phyloP scores from a whole-genome alignment of 2,797 vertebrate species.

The Danio kyathit region DNA sequence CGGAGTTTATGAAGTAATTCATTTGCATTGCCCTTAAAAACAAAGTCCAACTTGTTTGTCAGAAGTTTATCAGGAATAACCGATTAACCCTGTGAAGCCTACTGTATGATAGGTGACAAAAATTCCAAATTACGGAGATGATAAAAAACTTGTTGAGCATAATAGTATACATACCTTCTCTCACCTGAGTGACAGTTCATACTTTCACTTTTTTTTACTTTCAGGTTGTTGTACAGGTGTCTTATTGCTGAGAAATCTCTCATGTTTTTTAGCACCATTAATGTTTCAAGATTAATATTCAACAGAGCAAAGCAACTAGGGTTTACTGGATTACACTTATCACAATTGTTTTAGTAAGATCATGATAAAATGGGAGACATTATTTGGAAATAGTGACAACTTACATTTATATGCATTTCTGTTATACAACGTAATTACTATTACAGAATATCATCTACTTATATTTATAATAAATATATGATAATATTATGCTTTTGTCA shows the following conservation, averaged over 20 bases:
- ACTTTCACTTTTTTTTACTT: no score
- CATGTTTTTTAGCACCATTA: no score
- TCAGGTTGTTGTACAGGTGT: not conserved
- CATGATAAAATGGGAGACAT: not conserved
- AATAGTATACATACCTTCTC: not conserved
- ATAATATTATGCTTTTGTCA: no score
- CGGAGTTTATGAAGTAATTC: not conserved
- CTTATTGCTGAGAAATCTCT: not conserved
- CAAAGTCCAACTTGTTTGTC: constrained; percentile 22
- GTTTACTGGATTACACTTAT: no score
- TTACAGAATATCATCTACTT: no score
- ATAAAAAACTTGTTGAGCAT: not conserved
- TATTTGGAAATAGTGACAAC: not conserved
- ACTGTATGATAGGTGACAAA: not conserved
- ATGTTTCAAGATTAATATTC: no score
- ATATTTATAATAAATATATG: no score
- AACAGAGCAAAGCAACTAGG: no score
- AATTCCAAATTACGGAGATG: not conserved
- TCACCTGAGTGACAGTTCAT: not conserved
- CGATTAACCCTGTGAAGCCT: not conserved
- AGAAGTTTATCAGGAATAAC: not conserved
- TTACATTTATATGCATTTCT: not conserved
- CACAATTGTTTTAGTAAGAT: no score
- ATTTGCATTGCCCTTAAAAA: constrained; percentile 9
- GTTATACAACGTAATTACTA: no score